Conservation (phyloP, 2,888 invertebrate genomes). For the Macrophya alboannulata region DNA sequence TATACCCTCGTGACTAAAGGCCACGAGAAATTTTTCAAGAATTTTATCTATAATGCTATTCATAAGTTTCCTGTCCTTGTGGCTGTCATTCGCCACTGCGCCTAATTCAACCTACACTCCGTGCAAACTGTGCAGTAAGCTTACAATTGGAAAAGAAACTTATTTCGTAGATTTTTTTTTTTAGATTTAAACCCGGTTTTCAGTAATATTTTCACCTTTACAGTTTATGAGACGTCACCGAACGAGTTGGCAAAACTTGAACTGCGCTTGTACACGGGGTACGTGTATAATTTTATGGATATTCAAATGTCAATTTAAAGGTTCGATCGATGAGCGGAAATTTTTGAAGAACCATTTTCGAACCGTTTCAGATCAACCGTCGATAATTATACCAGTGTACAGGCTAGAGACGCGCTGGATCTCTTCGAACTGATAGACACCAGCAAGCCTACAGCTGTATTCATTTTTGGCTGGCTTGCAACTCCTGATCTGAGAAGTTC, state of each 20-base stretch:
- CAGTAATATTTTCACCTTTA: not conserved
- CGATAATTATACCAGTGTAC: conserved; percentile 61
- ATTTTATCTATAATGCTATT: not conserved
- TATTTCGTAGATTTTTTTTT: not conserved
- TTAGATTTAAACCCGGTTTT: too few species aligned
- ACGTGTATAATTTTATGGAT: not conserved
- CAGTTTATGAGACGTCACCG: not conserved
- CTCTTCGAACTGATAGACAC: conserved; percentile 60
- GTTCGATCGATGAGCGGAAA: not conserved
- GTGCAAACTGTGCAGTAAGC: not conserved
- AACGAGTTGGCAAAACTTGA: not conserved
- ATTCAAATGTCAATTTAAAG: too few species aligned
- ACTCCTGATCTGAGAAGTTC: conserved; percentile 76
- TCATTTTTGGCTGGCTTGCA: conserved; percentile 80
- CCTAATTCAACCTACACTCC: too few species aligned
- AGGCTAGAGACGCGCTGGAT: conserved; percentile 57
- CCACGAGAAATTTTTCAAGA: not conserved
- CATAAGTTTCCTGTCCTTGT: not conserved
- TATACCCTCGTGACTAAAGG: not conserved
- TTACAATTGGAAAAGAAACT: not conserved
- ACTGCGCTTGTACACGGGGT: not conserved
- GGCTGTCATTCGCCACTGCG: not conserved
- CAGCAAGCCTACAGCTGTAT: conserved; percentile 76
- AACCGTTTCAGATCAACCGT: not conserved
- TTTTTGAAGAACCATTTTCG: not conserved